These are phyloP conservation scores for Caenorhabditis japonica DNA, from an alignment of 2,888 invertebrate species.

Conservation along the genomic window DNA sequence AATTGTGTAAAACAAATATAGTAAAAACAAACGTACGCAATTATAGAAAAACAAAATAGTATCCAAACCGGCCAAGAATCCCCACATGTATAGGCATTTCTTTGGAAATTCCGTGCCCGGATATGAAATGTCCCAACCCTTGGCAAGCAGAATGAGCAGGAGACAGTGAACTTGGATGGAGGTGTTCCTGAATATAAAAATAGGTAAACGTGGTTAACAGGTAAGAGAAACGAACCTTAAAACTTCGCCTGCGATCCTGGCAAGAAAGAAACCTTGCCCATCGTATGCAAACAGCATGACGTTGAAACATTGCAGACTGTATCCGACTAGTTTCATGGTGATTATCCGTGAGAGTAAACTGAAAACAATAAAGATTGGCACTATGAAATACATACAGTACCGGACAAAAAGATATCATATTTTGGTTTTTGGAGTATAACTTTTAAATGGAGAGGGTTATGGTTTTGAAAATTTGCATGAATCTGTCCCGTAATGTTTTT, in stretches of 20 bases:
- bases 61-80: conserved; percentile 90
- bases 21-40: conserved; percentile 85
- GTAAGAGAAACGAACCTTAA: conserved; percentile 74
- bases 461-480: no score
- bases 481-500: no score
- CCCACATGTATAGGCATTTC: conserved; percentile 89
- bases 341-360: conserved; percentile 59
- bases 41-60: conserved; percentile 95
- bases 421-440: no score
- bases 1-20: conserved; percentile 93
- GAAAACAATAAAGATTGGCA: no score
- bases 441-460: no score
- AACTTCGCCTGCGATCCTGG: conserved; percentile 90
- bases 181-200: conserved; percentile 52
- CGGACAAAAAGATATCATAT: no score
- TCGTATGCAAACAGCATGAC: conserved; percentile 90
- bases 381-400: no score
- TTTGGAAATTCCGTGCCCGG: conserved; percentile 36
- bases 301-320: conserved; percentile 89
- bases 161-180: conserved; percentile 88
- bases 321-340: conserved; percentile 79
- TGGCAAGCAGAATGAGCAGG: conserved; percentile 89
- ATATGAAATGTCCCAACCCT: conserved; percentile 90
- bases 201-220: no score
- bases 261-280: conserved; percentile 87